Evolutionary conservation across 2,113 vertebrate species (phyloP).

Genomic region (Oreochromis spilurus): DNA sequence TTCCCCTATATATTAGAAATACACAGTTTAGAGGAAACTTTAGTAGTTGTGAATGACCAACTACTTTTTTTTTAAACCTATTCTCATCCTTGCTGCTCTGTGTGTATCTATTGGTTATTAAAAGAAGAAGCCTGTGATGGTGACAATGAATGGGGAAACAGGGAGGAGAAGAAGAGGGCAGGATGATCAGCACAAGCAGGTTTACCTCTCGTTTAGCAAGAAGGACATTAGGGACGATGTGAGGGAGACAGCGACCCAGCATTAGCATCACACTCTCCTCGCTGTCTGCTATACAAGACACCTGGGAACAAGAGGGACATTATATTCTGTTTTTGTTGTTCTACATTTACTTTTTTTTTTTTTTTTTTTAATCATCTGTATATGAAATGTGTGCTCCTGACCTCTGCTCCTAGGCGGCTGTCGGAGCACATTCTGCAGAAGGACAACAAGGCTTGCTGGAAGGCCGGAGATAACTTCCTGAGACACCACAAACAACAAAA

Average conservation of each 20-base stretch:
- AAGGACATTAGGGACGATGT: slow-evolving; percentile 97
- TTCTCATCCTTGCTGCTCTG: slow-evolving; percentile 20
- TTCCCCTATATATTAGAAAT: not conserved
- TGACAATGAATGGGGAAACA: not conserved
- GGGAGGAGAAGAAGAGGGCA: not conserved
- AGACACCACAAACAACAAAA: slow-evolving; percentile 24
- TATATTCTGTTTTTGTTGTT: not conserved
- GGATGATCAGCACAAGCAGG: not conserved
- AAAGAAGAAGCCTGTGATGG: slow-evolving; percentile 10
- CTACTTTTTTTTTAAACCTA: not conserved
- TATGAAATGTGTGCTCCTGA: slow-evolving; percentile 49
- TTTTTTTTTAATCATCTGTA: not conserved
- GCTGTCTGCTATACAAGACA: slow-evolving; percentile 94
- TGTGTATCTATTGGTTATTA: slow-evolving; percentile 54
- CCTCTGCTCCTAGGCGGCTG: slow-evolving; percentile 95
- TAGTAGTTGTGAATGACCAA: not conserved
- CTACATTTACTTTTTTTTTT: not conserved
- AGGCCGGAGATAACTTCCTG: slow-evolving; percentile 92
- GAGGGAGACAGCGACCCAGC: slow-evolving; percentile 95
- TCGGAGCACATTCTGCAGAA: slow-evolving; percentile 98
- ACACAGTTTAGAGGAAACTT: not conserved
- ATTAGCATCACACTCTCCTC: slow-evolving; percentile 95
- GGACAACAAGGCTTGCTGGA: slow-evolving; percentile 95
- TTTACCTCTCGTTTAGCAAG: slow-evolving; percentile 97
- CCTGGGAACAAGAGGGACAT: slow-evolving; percentile 66